Evolutionary conservation across 2,797 vertebrate species (phyloP).

Genomic region (Myoxocephalus aenaeus): DNA sequence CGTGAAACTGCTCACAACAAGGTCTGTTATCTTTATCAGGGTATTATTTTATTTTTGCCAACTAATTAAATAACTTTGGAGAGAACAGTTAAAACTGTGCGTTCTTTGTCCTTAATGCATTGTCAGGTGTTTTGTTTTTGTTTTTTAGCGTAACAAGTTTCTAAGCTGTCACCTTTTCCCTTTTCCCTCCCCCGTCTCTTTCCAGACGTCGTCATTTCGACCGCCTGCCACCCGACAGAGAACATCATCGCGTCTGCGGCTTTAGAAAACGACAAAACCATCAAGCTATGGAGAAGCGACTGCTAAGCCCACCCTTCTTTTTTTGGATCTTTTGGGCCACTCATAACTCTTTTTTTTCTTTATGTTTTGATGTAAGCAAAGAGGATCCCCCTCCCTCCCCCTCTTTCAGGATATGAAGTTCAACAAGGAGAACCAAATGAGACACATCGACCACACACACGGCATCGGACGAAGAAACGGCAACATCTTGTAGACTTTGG

Average conservation of each 20-base stretch:
- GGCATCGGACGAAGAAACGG: too few relatives aligned
- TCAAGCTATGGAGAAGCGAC: conserved; percentile 99
- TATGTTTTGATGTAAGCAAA: conserved; percentile 61
- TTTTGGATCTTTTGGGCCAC: conserved; percentile 35
- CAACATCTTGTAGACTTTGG: neutral
- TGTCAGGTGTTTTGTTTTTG: neutral
- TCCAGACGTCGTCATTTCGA: conserved; percentile 97
- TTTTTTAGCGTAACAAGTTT: too few relatives aligned
- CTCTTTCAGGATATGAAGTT: conserved; percentile 40
- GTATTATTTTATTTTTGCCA: too few relatives aligned
- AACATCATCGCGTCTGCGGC: conserved; percentile 99
- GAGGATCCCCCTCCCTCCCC: conserved; percentile 27
- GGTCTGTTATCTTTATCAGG: neutral
- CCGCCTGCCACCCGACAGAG: conserved; percentile 98
- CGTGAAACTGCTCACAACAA: too few relatives aligned
- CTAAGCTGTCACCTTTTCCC: too few relatives aligned
- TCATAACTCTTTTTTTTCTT: conserved; percentile 39
- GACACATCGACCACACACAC: conserved; percentile 21
- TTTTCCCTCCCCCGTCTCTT: neutral
- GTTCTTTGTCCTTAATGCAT: too few relatives aligned
- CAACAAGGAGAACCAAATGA: conserved; percentile 49
- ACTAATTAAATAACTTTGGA: neutral
- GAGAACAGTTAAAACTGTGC: neutral
- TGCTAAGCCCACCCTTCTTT: conserved; percentile 84
- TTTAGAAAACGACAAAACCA: conserved; percentile 99